Percentiles rank a stretch among this genome's conserved stretches.
phyloP scores from a whole-genome alignment of 2,113 vertebrate species.

The Aspidoscelis tigris region DNA sequence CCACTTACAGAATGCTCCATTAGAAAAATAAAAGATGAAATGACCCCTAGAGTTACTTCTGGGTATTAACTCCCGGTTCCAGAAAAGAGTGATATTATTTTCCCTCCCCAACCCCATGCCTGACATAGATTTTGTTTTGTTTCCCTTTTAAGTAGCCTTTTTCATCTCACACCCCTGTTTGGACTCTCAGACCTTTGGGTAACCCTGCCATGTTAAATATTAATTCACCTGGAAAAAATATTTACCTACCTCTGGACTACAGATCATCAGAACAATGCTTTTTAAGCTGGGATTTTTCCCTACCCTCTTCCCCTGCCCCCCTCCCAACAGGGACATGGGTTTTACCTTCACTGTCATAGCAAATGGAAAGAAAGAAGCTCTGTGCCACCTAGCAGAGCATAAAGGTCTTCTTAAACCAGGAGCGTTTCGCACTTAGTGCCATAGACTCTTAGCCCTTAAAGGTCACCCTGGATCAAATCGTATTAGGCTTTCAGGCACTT shows the following conservation, averaged over 20 bases:
- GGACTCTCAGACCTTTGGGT: background rate
- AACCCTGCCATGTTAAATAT: constrained; percentile 5
- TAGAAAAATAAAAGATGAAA: background rate
- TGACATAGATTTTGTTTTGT: too few relatives aligned
- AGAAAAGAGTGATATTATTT: background rate
- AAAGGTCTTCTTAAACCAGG: too few relatives aligned
- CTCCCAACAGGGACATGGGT: too few relatives aligned
- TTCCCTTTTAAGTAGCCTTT: background rate
- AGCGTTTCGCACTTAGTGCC: too few relatives aligned
- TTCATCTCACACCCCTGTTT: background rate
- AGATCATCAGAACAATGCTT: background rate
- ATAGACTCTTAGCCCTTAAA: too few relatives aligned
- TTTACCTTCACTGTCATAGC: too few relatives aligned
- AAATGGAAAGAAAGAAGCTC: too few relatives aligned
- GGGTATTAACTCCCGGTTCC: too few relatives aligned
- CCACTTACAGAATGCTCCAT: background rate
- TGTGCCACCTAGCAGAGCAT: too few relatives aligned
- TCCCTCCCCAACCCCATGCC: too few relatives aligned
- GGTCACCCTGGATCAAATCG: too few relatives aligned
- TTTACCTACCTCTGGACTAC: background rate
- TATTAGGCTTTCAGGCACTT: too few relatives aligned
- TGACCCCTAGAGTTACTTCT: background rate
- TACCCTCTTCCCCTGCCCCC: background rate
- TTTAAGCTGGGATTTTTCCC: background rate
- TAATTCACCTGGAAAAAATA: constrained; percentile 34